Conservation (phyloP, 2,113 vertebrate species). For the Danionella cerebrum region DNA sequence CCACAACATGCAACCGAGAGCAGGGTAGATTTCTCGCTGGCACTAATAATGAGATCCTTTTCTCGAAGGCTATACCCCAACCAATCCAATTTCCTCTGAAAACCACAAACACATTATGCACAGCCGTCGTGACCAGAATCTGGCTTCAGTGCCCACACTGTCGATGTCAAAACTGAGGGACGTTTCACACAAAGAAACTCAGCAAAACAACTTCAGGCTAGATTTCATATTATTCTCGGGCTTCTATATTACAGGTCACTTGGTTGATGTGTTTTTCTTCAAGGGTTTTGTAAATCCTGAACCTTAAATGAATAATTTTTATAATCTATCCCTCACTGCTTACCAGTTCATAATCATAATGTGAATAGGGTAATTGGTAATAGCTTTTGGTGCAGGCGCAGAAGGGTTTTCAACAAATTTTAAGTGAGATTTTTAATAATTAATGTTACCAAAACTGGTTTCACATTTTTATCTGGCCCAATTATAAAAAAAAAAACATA, state of each 20-base stretch:
- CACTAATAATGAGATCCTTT: slow-evolving; percentile 42
- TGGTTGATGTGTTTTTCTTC: not conserved
- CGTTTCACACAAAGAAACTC: not conserved
- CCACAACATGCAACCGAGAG: slow-evolving; percentile 35
- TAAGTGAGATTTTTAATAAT: too few relatives aligned
- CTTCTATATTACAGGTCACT: not conserved
- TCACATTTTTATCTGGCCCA: too few relatives aligned
- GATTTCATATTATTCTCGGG: not conserved
- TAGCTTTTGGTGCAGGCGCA: too few relatives aligned
- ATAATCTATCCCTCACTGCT: too few relatives aligned
- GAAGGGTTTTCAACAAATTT: too few relatives aligned
- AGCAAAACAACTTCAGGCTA: not conserved
- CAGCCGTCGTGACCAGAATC: slow-evolving; percentile 5
- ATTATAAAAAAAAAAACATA: too few relatives aligned
- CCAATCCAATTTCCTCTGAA: slow-evolving; percentile 33
- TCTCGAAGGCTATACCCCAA: slow-evolving; percentile 33
- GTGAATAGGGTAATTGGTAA: too few relatives aligned
- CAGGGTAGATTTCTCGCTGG: slow-evolving; percentile 39
- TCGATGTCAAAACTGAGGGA: not conserved
- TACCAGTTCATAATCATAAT: too few relatives aligned
- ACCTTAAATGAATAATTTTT: not conserved
- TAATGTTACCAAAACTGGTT: too few relatives aligned
- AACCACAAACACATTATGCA: slow-evolving; percentile 33
- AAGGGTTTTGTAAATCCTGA: not conserved
- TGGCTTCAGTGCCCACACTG: slow-evolving; percentile 13